Conservation (phyloP, 1,140 invertebrate genomes). For the Platyura marginata region DNA sequence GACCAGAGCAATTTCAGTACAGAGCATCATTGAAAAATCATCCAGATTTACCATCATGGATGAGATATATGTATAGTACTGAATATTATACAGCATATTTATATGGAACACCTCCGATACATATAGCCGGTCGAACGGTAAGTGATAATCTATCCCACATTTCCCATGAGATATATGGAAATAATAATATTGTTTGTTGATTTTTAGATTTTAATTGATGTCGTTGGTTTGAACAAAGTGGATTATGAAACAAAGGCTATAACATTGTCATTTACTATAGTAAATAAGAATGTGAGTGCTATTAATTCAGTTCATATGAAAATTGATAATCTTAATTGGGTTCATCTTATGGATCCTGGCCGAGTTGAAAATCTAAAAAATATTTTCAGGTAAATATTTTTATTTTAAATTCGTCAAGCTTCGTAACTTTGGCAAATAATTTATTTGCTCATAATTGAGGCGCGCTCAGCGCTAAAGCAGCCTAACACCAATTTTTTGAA, state of each 20-base stretch:
- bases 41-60: conserved; percentile 69
- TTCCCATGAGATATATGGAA: background rate
- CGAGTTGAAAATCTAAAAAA: conserved; percentile 49
- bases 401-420: too few relatives aligned
- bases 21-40: conserved; percentile 15
- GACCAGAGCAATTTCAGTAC: conserved; percentile 22
- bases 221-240: conserved; percentile 54
- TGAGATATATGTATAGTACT: conserved; percentile 60
- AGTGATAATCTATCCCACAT: conserved; percentile 3
- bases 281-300: conserved; percentile 42
- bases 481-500: too few relatives aligned
- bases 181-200: background rate
- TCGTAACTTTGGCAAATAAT: too few relatives aligned
- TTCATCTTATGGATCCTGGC: conserved; percentile 22
- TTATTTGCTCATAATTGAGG: too few relatives aligned
- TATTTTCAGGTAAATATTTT: conserved; percentile 35
- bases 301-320: conserved; percentile 67
- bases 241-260: conserved; percentile 56
- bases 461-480: too few relatives aligned
- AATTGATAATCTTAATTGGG: conserved; percentile 65
- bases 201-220: conserved; percentile 37
- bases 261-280: conserved; percentile 39
- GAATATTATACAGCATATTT: conserved; percentile 52
- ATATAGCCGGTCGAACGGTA: conserved; percentile 31
- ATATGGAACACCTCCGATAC: conserved; percentile 55